Evolutionary conservation across 2,113 vertebrate genomes (phyloP).

Genomic region (Alligator mississippiensis): DNA sequence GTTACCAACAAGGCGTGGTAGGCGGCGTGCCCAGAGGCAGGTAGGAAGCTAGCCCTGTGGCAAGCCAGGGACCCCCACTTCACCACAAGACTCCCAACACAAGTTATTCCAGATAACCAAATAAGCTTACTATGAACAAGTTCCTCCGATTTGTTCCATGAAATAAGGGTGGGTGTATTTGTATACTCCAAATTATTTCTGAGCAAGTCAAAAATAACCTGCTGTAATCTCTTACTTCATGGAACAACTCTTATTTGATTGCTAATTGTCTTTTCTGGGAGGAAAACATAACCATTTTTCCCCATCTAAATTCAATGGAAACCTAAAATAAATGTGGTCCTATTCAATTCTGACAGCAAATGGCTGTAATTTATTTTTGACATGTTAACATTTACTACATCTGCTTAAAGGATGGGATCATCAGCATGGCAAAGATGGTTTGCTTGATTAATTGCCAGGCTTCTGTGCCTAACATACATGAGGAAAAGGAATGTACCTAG

Average conservation of each 20-base stretch:
- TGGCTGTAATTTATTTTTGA: conserved; percentile 33
- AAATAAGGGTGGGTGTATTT: too few relatives aligned
- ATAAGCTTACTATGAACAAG: neutral
- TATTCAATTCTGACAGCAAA: conserved; percentile 9
- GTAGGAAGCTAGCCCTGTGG: too few relatives aligned
- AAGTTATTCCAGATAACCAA: neutral
- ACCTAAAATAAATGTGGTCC: conserved; percentile 2
- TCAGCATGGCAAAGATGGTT: neutral
- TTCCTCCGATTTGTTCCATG: too few relatives aligned
- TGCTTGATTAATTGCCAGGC: neutral
- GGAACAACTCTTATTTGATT: neutral
- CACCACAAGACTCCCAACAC: neutral
- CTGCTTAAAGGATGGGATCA: neutral
- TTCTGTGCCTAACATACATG: neutral
- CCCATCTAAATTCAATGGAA: neutral
- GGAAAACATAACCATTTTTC: neutral
- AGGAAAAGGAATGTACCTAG: neutral
- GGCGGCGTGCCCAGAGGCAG: too few relatives aligned
- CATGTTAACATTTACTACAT: conserved; percentile 28
- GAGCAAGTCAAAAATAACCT: neutral
- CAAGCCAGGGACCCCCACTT: too few relatives aligned
- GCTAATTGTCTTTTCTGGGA: neutral
- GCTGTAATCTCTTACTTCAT: too few relatives aligned
- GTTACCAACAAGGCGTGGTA: too few relatives aligned
- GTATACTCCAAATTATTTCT: neutral